phyloP scores from a whole-genome alignment of 1,140 invertebrate species.

The Telenomus remus region DNA sequence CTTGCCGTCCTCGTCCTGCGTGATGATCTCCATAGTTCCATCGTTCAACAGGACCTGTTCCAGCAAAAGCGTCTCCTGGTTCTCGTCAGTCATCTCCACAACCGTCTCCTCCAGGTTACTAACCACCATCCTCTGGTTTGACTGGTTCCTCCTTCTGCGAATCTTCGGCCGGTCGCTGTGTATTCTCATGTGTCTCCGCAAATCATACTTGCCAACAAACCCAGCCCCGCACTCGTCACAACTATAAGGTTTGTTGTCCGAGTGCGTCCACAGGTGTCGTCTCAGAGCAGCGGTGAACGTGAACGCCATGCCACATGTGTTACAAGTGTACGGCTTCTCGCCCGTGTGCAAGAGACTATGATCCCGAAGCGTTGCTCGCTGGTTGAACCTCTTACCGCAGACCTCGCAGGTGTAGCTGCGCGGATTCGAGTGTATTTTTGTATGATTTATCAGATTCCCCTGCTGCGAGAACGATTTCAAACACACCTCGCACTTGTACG shows the following conservation, averaged over 20 bases:
- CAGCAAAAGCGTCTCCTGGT: conserved; percentile 62
- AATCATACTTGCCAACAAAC: conserved; percentile 71
- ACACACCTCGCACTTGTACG: conserved; percentile 76
- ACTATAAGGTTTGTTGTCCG: conserved; percentile 72
- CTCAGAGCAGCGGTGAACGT: conserved; percentile 71
- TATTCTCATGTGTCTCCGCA: conserved; percentile 70
- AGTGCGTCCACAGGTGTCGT: conserved; percentile 72
- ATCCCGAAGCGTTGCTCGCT: conserved; percentile 69
- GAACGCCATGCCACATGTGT: conserved; percentile 72
- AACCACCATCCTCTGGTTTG: conserved; percentile 19
- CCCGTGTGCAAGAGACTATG: conserved; percentile 75
- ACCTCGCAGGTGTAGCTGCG: conserved; percentile 74
- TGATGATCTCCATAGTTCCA: conserved; percentile 61
- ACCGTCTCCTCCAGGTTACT: conserved; percentile 34
- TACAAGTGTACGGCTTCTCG: conserved; percentile 76
- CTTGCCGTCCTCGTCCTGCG: conserved; percentile 68
- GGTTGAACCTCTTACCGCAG: conserved; percentile 75
- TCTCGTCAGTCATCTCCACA: conserved; percentile 50
- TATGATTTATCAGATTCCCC: conserved; percentile 77
- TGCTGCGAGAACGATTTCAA: conserved; percentile 76
- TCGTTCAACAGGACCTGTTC: conserved; percentile 66
- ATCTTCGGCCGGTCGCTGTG: conserved; percentile 61
- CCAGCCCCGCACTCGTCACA: conserved; percentile 71
- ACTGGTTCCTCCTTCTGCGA: conserved; percentile 39
- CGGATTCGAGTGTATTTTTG: conserved; percentile 77